phyloP scores from a whole-genome alignment of 2,888 invertebrate species.

The Ophioninae sp. region DNA sequence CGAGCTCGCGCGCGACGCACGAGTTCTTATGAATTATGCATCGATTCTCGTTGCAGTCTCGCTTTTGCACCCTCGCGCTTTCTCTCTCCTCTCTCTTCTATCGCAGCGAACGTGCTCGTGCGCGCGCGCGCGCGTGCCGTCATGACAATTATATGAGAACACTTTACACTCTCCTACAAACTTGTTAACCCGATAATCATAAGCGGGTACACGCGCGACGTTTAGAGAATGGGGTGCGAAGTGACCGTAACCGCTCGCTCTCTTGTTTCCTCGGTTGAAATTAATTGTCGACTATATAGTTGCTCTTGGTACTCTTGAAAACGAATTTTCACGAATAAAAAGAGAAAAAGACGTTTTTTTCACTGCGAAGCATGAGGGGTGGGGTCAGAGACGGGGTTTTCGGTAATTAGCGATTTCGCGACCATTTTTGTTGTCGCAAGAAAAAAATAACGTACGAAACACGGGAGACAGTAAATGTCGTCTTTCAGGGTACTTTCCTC shows the following conservation, averaged over 20 bases:
- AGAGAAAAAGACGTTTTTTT: not conserved
- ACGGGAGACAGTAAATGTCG: not conserved
- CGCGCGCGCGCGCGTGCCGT: not conserved
- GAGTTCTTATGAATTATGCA: constrained; percentile 14
- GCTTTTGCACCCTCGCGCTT: not conserved
- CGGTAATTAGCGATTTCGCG: no score
- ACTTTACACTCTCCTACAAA: not conserved
- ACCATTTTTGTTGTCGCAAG: no score
- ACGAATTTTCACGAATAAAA: not conserved
- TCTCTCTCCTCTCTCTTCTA: not conserved
- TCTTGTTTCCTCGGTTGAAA: not conserved
- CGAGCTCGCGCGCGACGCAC: not conserved
- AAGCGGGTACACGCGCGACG: not conserved
- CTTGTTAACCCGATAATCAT: not conserved
- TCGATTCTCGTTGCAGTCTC: constrained; percentile 8
- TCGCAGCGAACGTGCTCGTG: not conserved
- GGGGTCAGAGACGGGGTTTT: no score
- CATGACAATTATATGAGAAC: constrained; percentile 10
- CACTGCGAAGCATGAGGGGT: not conserved
- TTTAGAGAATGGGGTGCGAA: not conserved
- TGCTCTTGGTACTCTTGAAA: not conserved
- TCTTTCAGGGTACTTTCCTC: constrained; percentile 89
- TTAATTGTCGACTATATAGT: not conserved
- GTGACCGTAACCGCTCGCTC: not conserved
- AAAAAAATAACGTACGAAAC: no score